Evolutionary conservation across 2,888 invertebrate genomes (phyloP).

Genomic region (Dusona sp.): DNA sequence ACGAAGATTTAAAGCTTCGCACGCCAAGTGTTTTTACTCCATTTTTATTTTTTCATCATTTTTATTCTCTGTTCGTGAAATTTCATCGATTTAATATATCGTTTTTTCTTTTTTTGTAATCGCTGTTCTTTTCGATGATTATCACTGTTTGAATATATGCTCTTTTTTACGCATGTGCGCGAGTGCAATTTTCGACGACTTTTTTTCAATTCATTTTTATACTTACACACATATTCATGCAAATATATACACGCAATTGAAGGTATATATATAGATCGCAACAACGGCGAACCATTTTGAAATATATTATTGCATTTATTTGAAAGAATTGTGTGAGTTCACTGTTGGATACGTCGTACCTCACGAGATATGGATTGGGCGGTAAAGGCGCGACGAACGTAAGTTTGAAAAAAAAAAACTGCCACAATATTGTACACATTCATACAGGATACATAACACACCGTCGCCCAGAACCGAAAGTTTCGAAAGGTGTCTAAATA

Average conservation of each 20-base stretch:
- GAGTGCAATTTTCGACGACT: conserved; percentile 74
- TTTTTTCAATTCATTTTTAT: conserved; percentile 18
- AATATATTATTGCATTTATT: conserved; percentile 51
- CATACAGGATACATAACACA: background rate
- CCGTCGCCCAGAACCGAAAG: background rate
- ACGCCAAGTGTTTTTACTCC: conserved; percentile 3
- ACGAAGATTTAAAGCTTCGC: background rate
- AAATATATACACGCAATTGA: conserved; percentile 38
- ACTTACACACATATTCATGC: conserved; percentile 27
- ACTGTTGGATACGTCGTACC: conserved; percentile 80
- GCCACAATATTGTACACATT: background rate
- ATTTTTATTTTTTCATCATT: background rate
- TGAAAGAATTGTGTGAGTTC: conserved; percentile 70
- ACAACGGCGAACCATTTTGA: conserved; percentile 36
- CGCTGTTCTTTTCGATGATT: conserved; percentile 41
- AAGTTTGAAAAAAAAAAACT: conserved; percentile 74
- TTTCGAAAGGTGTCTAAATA: background rate
- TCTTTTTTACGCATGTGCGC: conserved; percentile 71
- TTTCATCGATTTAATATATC: conserved; percentile 15
- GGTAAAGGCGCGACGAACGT: conserved; percentile 84
- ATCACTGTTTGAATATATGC: conserved; percentile 8
- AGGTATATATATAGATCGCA: conserved; percentile 34
- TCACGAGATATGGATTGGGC: conserved; percentile 84
- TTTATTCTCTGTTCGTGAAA: background rate
- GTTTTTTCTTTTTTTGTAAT: background rate